Evolutionary conservation across 2,113 vertebrate species (phyloP).

Genomic region (Sinocyclocheilus rhinocerous): DNA sequence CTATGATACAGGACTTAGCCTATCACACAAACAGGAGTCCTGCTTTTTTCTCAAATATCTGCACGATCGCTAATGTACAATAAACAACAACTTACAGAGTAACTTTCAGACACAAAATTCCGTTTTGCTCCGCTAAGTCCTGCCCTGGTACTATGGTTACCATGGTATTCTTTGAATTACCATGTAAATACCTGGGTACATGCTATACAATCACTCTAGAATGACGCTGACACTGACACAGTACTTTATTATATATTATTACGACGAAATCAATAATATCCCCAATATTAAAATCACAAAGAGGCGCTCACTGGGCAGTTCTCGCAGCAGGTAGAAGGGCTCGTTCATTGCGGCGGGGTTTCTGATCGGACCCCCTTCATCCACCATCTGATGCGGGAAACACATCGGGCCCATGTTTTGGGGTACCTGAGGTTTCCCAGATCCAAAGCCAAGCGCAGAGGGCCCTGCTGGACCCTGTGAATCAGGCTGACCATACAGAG

Average conservation of each 20-base stretch:
- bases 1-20: too few species aligned
- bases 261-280: neutral
- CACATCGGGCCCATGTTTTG: constrained; percentile 75
- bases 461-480: constrained; percentile 78
- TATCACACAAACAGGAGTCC: too few species aligned
- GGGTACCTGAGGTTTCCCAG: constrained; percentile 81
- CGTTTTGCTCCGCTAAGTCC: too few species aligned
- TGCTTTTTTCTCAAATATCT: too few species aligned
- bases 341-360: constrained; percentile 82
- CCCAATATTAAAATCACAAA: neutral
- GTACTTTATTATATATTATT: neutral
- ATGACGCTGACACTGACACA: neutral
- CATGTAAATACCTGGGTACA: neutral
- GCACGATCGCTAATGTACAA: too few species aligned
- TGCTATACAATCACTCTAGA: neutral
- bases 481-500: constrained; percentile 84
- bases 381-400: constrained; percentile 74
- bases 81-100: too few species aligned
- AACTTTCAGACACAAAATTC: too few species aligned
- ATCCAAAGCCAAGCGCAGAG: constrained; percentile 80
- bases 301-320: constrained; percentile 80
- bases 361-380: constrained; percentile 79
- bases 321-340: constrained; percentile 89
- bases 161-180: neutral
- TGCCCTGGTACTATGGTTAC: neutral